Conservation (phyloP, 2,113 vertebrate genomes). For the Anarhynchus alexandrinus region DNA sequence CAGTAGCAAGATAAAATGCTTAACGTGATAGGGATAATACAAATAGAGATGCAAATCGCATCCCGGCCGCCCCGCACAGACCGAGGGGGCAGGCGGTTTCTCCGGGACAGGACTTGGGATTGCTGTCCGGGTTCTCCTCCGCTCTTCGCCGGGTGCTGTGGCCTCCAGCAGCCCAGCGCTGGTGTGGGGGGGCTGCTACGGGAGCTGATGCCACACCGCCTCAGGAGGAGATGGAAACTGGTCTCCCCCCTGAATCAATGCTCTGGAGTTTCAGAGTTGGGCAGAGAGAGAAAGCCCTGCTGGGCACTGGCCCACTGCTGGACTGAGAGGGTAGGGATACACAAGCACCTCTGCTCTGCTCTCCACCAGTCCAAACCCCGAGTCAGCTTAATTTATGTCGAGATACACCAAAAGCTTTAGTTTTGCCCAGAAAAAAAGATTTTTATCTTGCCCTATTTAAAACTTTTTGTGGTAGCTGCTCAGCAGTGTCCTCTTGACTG, state of each 20-base stretch:
- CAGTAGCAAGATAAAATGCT: neutral
- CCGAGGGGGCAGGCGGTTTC: neutral
- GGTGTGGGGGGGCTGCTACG: rapidly evolving
- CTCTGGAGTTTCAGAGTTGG: neutral
- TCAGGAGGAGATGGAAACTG: rapidly evolving
- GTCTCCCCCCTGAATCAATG: no score
- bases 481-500: rapidly evolving
- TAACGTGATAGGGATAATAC: neutral
- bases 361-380: neutral
- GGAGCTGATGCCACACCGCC: rapidly evolving
- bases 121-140: neutral
- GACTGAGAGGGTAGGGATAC: rapidly evolving
- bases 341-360: rapidly evolving
- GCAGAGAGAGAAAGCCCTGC: neutral
- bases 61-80: rapidly evolving
- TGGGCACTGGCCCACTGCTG: rapidly evolving
- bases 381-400: neutral
- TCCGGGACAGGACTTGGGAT: rapidly evolving
- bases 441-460: neutral
- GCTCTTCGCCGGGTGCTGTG: neutral
- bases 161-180: neutral
- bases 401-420: neutral
- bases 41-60: rapidly evolving
- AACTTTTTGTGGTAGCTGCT: neutral
- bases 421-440: neutral